A percentile compares a stretch with the other conserved stretches of the same genome.
Conservation (phyloP, 2,113 vertebrate species). For the Nesospiza acunhae region DNA sequence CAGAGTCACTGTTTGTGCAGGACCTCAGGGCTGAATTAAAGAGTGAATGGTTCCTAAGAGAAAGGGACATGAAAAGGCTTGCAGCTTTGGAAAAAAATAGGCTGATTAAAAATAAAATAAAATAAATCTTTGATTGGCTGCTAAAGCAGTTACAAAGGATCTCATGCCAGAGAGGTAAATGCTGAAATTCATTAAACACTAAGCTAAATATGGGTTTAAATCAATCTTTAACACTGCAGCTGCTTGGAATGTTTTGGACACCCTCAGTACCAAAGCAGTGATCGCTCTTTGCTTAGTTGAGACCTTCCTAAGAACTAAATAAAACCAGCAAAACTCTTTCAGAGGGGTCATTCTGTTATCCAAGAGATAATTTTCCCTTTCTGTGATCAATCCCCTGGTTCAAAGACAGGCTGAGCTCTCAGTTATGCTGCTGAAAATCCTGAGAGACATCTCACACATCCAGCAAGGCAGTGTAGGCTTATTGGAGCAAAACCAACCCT, state of each 20-base stretch:
- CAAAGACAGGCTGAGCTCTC: background rate
- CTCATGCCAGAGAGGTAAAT: background rate
- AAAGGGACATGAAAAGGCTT: background rate
- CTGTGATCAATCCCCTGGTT: background rate
- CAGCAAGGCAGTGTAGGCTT: background rate
- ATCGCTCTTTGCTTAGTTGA: background rate
- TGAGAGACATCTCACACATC: background rate
- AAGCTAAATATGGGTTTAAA: background rate
- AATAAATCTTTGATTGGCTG: background rate
- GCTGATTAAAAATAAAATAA: background rate
- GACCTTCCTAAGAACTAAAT: background rate
- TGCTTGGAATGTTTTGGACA: background rate
- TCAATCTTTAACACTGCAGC: background rate
- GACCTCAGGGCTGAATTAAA: background rate
- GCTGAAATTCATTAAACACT: background rate
- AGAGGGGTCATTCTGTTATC: background rate
- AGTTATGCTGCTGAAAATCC: background rate
- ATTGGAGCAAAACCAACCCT: background rate
- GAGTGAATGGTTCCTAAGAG: background rate
- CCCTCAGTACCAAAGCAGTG: background rate
- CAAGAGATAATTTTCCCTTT: background rate
- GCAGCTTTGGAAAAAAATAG: background rate
- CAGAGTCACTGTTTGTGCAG: background rate
- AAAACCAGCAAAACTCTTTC: background rate
- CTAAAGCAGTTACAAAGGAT: background rate